phyloP scores from a whole-genome alignment of 23 tunicate genomes.

The Trididemnum miniatum region DNA sequence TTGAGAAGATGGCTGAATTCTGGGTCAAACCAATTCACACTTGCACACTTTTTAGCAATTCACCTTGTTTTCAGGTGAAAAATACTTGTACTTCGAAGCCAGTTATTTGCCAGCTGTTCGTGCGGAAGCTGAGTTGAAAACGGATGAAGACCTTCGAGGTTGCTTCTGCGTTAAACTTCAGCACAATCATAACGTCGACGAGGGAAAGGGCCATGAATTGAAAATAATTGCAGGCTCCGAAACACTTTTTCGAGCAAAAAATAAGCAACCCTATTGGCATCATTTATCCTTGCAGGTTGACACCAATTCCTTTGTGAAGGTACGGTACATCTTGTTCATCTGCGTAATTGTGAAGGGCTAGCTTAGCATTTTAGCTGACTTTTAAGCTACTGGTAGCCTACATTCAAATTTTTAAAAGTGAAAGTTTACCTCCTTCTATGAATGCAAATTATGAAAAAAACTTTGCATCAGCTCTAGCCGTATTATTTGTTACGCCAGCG shows the following conservation, averaged over 20 bases:
- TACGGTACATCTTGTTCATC: background rate
- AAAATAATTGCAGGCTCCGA: background rate
- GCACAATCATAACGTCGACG: slow-evolving; percentile 10
- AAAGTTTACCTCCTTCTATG: too few species aligned
- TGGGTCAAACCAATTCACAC: too few species aligned
- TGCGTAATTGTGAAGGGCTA: background rate
- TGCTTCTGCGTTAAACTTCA: slow-evolving; percentile 8
- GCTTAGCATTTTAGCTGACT: background rate
- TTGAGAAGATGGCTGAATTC: too few species aligned
- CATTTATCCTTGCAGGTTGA: slow-evolving; percentile 5
- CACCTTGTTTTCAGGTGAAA: slow-evolving; percentile 13
- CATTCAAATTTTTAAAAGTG: too few species aligned
- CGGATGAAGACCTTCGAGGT: slow-evolving; percentile 13
- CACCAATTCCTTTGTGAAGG: background rate
- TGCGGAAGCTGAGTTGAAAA: background rate
- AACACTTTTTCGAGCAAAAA: background rate
- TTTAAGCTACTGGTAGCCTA: too few species aligned
- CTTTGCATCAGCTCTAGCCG: too few species aligned
- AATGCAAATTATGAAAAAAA: too few species aligned
- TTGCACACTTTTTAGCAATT: too few species aligned
- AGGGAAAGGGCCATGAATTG: background rate
- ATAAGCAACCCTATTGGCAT: background rate
- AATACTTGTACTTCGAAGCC: slow-evolving; percentile 3
- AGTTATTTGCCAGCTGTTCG: background rate
- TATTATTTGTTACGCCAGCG: too few species aligned